A percentile compares a stretch with the other conserved stretches of the same genome.
Evolutionary conservation across 2,113 vertebrate genomes (phyloP).

Genomic region (Poeciliopsis turrubarensis): DNA sequence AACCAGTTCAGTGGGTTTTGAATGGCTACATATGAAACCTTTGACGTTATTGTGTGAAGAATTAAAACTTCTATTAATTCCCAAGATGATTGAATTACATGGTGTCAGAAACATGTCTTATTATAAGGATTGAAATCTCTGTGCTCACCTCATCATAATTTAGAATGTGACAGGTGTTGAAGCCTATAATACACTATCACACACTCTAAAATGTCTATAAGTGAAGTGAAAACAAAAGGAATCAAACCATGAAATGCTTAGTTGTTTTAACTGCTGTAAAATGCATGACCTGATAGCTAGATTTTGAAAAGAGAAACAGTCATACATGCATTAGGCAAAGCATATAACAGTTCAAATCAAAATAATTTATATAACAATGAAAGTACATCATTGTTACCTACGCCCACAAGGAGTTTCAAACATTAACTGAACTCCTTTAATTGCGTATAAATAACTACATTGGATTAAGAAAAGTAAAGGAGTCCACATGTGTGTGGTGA

Average conservation of each 20-base stretch:
- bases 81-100: no score
- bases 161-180: not conserved
- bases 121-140: not conserved
- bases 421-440: not conserved
- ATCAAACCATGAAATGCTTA: not conserved
- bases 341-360: not conserved
- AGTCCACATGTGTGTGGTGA: not conserved
- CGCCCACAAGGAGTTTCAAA: not conserved
- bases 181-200: not conserved
- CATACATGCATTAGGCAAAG: not conserved
- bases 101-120: not conserved
- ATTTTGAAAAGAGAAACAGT: not conserved
- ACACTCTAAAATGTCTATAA: not conserved
- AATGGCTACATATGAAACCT: not conserved
- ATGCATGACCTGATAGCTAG: not conserved
- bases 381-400: not conserved
- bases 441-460: conserved; percentile 5
- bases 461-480: conserved; percentile 24
- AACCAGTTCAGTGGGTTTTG: not conserved
- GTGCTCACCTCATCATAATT: not conserved
- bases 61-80: not conserved
- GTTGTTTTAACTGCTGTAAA: not conserved
- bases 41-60: not conserved
- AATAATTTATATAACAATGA: not conserved
- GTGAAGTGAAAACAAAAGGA: not conserved